Percentiles rank a stretch among this genome's conserved stretches.
Evolutionary conservation across 2,113 vertebrate species (phyloP).

Genomic region (Oncorhynchus nerka): DNA sequence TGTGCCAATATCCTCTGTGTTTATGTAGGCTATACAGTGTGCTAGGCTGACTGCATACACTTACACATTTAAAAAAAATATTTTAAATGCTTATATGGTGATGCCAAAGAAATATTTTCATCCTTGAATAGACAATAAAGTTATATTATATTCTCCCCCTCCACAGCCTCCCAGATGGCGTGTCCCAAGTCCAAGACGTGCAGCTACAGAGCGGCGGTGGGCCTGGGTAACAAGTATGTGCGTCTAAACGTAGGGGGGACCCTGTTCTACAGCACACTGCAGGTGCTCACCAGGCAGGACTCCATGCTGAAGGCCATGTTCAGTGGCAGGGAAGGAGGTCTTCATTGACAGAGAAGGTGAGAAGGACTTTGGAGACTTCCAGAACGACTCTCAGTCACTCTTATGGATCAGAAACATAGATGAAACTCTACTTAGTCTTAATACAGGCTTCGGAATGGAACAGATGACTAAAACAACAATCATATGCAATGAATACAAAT

Average conservation of each 20-base stretch:
- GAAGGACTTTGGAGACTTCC: background rate
- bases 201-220: slow-evolving; percentile 66
- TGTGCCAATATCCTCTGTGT: too few species aligned
- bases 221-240: slow-evolving; percentile 87
- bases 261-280: slow-evolving; percentile 87
- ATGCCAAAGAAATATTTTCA: too few species aligned
- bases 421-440: too few species aligned
- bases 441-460: too few species aligned
- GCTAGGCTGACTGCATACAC: background rate
- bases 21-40: too few species aligned
- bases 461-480: too few species aligned
- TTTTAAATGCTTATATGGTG: too few species aligned
- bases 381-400: too few species aligned
- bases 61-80: too few species aligned
- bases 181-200: slow-evolving; percentile 81
- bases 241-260: slow-evolving; percentile 89
- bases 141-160: slow-evolving; percentile 26
- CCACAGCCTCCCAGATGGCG: slow-evolving; percentile 42
- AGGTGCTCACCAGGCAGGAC: slow-evolving; percentile 87
- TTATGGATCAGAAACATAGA: too few species aligned
- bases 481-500: too few species aligned
- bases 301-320: slow-evolving; percentile 96
- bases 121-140: too few species aligned
- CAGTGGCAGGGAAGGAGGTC: slow-evolving; percentile 90
- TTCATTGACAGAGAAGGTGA: slow-evolving; percentile 93